A percentile compares a stretch with the other conserved stretches of the same genome.
phyloP scores from a whole-genome alignment of 2,888 invertebrate species.

The Eristalinus sepulchralis region DNA sequence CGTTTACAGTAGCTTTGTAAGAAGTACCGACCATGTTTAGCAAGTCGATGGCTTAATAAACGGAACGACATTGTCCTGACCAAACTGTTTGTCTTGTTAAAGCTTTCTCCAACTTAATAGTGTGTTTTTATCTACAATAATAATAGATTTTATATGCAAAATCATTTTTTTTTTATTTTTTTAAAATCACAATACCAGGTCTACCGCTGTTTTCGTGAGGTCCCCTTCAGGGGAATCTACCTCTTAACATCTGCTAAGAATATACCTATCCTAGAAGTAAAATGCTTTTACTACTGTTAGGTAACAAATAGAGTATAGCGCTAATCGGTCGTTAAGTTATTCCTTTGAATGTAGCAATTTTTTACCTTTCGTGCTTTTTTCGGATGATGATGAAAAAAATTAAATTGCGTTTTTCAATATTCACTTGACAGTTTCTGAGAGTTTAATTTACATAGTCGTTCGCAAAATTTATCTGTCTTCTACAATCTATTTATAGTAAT shows the following conservation, averaged over 20 bases:
- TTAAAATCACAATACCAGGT: neutral
- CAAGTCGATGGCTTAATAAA: slow-evolving; percentile 82
- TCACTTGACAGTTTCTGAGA: slow-evolving; percentile 13
- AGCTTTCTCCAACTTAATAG: neutral
- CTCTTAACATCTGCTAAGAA: slow-evolving; percentile 16
- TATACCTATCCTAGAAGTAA: neutral
- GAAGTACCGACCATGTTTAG: slow-evolving; percentile 84
- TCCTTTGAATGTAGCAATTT: neutral
- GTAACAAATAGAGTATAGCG: slow-evolving; percentile 8
- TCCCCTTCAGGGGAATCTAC: slow-evolving; percentile 36
- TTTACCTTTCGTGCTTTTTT: neutral
- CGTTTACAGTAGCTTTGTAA: slow-evolving; percentile 82
- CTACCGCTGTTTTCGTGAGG: neutral
- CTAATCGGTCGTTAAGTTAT: neutral
- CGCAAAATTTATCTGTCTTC: slow-evolving; percentile 33
- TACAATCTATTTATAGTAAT: slow-evolving; percentile 23
- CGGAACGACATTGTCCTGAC: slow-evolving; percentile 82
- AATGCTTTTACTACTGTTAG: slow-evolving; percentile 9
- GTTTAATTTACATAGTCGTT: slow-evolving; percentile 27
- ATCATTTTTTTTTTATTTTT: neutral
- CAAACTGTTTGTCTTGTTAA: neutral
- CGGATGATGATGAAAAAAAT: neutral
- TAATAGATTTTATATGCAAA: neutral
- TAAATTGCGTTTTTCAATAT: slow-evolving; percentile 44
- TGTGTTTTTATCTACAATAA: neutral